Percentiles rank a stretch among this genome's conserved stretches.
Conservation (phyloP, 2,113 vertebrate species). For the Delphinapterus leucas region DNA sequence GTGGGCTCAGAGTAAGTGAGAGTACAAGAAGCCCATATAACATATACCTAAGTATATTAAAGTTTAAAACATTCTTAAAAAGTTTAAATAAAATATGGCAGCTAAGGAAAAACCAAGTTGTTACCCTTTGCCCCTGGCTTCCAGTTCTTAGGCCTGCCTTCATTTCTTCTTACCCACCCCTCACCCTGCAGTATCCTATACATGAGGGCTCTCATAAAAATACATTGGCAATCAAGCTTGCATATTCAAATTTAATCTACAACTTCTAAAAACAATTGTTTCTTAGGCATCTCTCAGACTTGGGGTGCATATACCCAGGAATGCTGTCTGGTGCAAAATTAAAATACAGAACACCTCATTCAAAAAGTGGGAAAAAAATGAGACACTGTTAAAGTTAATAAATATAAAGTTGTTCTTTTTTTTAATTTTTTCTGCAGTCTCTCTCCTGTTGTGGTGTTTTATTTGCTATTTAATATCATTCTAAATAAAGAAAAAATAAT, state of each 20-base stretch:
- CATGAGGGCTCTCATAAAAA: background rate
- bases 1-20: background rate
- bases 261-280: background rate
- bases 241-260: background rate
- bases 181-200: no score
- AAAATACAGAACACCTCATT: background rate
- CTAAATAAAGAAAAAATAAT: background rate
- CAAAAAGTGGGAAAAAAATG: background rate
- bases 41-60: background rate
- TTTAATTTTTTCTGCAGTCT: background rate
- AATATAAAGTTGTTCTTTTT: background rate
- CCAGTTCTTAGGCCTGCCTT: background rate
- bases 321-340: background rate
- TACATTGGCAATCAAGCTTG: background rate
- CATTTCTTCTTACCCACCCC: background rate
- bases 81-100: background rate
- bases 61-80: background rate
- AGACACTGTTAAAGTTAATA: background rate
- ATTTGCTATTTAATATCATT: background rate
- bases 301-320: background rate
- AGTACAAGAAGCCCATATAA: background rate
- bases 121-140: background rate
- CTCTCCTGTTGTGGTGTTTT: background rate
- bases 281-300: background rate
- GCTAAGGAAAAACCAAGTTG: background rate